Conservation (phyloP, 2,797 vertebrate species). For the Squalus acanthias region DNA sequence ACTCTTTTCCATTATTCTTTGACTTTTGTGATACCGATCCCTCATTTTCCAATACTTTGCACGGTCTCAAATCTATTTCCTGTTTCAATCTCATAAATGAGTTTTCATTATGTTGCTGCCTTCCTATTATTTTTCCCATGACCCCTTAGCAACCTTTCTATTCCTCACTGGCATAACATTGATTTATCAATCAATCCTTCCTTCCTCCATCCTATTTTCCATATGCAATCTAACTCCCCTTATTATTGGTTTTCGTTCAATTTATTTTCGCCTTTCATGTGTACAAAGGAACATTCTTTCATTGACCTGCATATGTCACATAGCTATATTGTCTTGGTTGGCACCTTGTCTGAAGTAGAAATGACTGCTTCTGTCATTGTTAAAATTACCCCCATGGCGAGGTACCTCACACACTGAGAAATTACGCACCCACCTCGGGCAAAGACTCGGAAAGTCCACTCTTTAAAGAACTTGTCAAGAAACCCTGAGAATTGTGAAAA, state of each 20-base stretch:
- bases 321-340: not conserved
- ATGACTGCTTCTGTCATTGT: not conserved
- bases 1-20: not conserved
- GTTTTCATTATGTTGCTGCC: not conserved
- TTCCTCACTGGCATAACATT: not conserved
- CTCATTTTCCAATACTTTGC: not conserved
- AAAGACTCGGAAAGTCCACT: not conserved
- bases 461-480: not conserved
- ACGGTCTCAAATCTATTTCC: not conserved
- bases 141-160: not conserved
- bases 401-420: not conserved
- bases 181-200: not conserved
- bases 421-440: not conserved
- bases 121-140: not conserved
- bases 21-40: not conserved
- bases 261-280: not conserved
- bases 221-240: not conserved
- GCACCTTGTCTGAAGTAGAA: not conserved
- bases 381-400: not conserved
- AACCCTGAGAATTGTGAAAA: not conserved
- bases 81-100: not conserved
- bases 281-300: not conserved
- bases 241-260: not conserved
- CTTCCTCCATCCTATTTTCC: not conserved
- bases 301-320: not conserved